Base-by-base conservation (phyloP, 2,888 invertebrate species). In the Thecocarcelia acutangulata region DNA sequence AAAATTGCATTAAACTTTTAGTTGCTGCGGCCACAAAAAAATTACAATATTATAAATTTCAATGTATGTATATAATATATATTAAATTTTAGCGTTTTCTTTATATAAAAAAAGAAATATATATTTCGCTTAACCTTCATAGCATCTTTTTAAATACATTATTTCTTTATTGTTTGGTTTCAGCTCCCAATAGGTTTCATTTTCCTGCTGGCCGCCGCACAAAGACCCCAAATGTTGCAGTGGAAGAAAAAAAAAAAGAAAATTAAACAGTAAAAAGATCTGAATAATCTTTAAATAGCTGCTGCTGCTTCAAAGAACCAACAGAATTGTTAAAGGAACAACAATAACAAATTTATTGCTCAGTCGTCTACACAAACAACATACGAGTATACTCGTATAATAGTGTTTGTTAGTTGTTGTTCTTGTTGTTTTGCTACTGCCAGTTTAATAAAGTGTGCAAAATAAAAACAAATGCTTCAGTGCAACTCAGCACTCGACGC, bases 401-500 rank as follows among this genome's bases (percentile, higher is more conserved):
- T n/a, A n/a, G n/a, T n/a, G n/a, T 19, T 42, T 17, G 50, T 3
- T 28, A 40, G 46, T 50, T n/a, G 56, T 68, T 12, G 42, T 33
- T 61, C 33, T 42, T 59, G 46, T 48, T 42, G 21, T 17, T 37
- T 17, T 50, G 17, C 15, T 75, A 44, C 52, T 76, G 48, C 42
- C 42, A 40, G 11, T 40, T 40, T 48, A 68, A 79, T 42, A 74
- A 74, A 73, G 56, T 77, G 61, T 68, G 69, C 77, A 73, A 73
- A 80, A 75, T 68, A 33, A 66, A 74, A 70, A 28, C 40, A 70
- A 82, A 78, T 82, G 82, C 82, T 66, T 75, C 74, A 72, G 21
- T 44, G 82, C 82, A 82, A 78, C 74, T 54, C 50, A 78, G 81
- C 86, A 87, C 87, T 87, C 86, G 87, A 88, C 88, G 89, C 88